Conservation (phyloP, 2,888 invertebrate genomes). For the Epinotia brunnichana region DNA sequence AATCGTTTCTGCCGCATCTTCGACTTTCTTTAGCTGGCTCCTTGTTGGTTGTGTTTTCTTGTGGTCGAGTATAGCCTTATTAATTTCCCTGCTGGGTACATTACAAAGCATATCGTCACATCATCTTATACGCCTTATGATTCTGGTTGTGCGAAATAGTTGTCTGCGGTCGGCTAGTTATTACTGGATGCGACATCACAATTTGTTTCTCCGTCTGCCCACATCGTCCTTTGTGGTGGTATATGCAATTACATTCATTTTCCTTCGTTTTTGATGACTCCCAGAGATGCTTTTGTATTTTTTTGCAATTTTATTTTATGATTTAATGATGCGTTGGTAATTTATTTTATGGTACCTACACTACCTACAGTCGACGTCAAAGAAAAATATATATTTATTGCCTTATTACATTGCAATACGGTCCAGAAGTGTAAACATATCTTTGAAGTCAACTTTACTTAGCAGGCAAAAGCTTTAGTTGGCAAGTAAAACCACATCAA, state of each 20-base stretch:
- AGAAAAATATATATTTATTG: no score
- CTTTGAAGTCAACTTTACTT: no score
- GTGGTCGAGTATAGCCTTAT: slow-evolving; percentile 15
- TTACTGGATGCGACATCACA: slow-evolving; percentile 71
- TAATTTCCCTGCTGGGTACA: slow-evolving; percentile 18
- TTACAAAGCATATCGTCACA: slow-evolving; percentile 26
- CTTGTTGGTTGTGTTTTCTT: slow-evolving; percentile 26
- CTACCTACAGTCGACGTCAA: no score
- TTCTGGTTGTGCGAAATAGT: slow-evolving; percentile 40
- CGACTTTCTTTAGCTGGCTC: slow-evolving; percentile 59
- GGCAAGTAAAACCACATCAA: neutral
- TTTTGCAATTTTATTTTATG: slow-evolving; percentile 58
- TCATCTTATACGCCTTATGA: slow-evolving; percentile 30
- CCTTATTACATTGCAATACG: no score
- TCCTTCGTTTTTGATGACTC: slow-evolving; percentile 62
- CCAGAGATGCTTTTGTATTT: slow-evolving; percentile 55
- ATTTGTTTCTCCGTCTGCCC: slow-evolving; percentile 73
- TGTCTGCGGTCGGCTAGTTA: slow-evolving; percentile 61
- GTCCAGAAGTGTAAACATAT: no score
- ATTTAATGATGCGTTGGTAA: slow-evolving; percentile 59
- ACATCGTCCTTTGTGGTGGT: slow-evolving; percentile 66
- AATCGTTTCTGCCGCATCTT: slow-evolving; percentile 62
- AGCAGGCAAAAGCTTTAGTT: no score
- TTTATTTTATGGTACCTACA: slow-evolving; percentile 50
- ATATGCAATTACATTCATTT: slow-evolving; percentile 67